Evolutionary conservation across 30 jellyfish, hydroid and myxozoan species (phyloP), one percentile per base, ranked within the genome.

Genomic region (Clytia hemisphaerica): DNA sequence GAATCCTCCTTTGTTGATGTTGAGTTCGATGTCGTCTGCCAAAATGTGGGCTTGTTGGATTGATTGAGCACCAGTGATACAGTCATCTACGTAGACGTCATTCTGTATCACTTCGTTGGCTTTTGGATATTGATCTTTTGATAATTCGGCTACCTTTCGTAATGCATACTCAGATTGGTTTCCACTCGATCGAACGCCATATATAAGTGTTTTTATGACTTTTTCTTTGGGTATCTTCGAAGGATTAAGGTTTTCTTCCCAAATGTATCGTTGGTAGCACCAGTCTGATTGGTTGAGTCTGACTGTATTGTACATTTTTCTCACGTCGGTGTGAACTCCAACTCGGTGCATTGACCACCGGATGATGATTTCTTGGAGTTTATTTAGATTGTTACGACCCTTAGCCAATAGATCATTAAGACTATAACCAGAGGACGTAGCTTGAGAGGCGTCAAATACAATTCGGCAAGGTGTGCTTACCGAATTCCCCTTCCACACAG

Each of bases 261-360:
- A 58, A 24, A 58, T 58, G 49, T 58, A 58, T 4, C 72, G 6
- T 19, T 24, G 72, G 58, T 3, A 58, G 58, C 58, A 24, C 72
- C 72, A 58, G 29, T 58, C 60, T 24, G 18, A 4, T 32, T 58
- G 51, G 9, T 58, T 9, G 4, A 58, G 19, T 6, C 19, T 9
- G 9, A 58, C 31, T 9, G 49, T 24, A 24, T 58, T 58, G 72
- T 58, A 58, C 49, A 31, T 24, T 49, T 58, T 58, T 5, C 49
- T 45, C 6, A 58, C 6, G 72, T 58, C 72, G 59, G 45, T 58
- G 19, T 58, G 49, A 4, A n/a, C n/a, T n/a, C n/a, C n/a, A n/a
- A n/a, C n/a, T n/a, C n/a, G n/a, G n/a, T n/a, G n/a, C n/a, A n/a
- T 58, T 31, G 49, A 4, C 72, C 72, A 58, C 4, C 72, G 45